Percentiles rank a stretch among this genome's conserved stretches.
Conservation (phyloP, 2,888 invertebrate species). For the Eumerus sabulonum region DNA sequence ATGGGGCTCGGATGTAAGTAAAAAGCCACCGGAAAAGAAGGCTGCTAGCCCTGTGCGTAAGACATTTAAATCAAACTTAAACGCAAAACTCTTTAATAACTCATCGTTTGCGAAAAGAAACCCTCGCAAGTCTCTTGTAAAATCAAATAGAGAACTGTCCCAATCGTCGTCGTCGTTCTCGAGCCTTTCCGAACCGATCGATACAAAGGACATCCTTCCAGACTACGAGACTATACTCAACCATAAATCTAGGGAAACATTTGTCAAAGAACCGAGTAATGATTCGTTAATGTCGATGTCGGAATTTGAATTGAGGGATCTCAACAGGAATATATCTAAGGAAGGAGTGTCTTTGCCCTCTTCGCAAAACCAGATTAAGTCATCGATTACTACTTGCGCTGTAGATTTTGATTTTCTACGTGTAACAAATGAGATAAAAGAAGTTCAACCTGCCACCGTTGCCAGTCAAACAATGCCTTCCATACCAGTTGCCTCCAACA, state of each 20-base stretch:
- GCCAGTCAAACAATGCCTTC: too few relatives aligned
- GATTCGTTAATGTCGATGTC: slow-evolving; percentile 40
- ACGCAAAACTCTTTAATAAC: slow-evolving; percentile 84
- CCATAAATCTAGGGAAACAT: slow-evolving; percentile 74
- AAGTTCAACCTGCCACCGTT: too few relatives aligned
- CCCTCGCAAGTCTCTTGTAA: slow-evolving; percentile 85
- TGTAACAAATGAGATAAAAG: too few relatives aligned
- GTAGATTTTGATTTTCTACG: too few relatives aligned
- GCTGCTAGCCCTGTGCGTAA: slow-evolving; percentile 32
- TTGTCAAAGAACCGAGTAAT: slow-evolving; percentile 26
- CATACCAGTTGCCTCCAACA: too few relatives aligned
- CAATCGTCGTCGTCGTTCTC: slow-evolving; percentile 18
- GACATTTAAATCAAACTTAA: slow-evolving; percentile 73
- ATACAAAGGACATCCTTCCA: slow-evolving; percentile 71
- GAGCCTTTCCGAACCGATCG: slow-evolving; percentile 34
- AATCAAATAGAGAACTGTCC: slow-evolving; percentile 63
- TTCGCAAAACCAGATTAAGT: too few relatives aligned
- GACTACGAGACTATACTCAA: slow-evolving; percentile 78
- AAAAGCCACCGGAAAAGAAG: slow-evolving; percentile 72
- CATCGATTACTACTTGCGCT: too few relatives aligned
- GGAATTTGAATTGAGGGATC: slow-evolving; percentile 11
- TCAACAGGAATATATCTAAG: slow-evolving; percentile 76
- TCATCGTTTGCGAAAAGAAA: slow-evolving; percentile 86
- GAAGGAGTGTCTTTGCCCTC: too few relatives aligned
- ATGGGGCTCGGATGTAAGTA: slow-evolving; percentile 78